A percentile compares a stretch with the other conserved stretches of the same genome.
Evolutionary conservation across 2,797 vertebrate genomes (phyloP).

Genomic region (Thripadectes ignobilis): DNA sequence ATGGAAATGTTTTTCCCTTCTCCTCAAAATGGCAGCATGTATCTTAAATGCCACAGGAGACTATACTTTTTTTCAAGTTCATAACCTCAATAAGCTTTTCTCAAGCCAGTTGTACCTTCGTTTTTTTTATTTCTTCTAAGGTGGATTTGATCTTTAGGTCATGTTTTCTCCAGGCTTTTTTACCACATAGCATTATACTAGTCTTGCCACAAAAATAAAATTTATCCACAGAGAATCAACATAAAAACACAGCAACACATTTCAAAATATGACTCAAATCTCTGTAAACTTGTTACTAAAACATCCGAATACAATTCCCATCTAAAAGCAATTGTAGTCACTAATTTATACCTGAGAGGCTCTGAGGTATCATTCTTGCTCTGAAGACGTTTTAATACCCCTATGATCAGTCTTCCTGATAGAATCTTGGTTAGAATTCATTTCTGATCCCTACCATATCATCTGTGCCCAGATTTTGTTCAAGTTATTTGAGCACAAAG

Average conservation of each 20-base stretch:
- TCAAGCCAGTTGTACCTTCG: background rate
- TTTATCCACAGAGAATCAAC: background rate
- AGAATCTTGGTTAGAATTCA: background rate
- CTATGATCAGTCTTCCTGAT: background rate
- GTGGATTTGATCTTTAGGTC: background rate
- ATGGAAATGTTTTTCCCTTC: background rate
- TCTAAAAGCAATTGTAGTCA: background rate
- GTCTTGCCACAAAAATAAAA: background rate
- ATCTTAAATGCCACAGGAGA: background rate
- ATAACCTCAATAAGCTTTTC: background rate
- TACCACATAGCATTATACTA: background rate
- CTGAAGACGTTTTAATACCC: background rate
- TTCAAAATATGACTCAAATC: background rate
- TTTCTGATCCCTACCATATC: background rate
- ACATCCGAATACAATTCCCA: background rate
- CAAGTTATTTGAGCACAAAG: background rate
- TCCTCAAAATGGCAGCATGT: background rate
- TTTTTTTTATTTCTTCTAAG: background rate
- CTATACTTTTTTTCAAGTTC: background rate
- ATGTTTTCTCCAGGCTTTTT: background rate
- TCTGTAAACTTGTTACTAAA: background rate
- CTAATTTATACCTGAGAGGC: background rate
- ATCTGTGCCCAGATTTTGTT: background rate
- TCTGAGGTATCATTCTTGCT: background rate
- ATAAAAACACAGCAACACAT: background rate